Base-by-base conservation (phyloP, 1,140 invertebrate genomes). In the Manduca sexta region DNA sequence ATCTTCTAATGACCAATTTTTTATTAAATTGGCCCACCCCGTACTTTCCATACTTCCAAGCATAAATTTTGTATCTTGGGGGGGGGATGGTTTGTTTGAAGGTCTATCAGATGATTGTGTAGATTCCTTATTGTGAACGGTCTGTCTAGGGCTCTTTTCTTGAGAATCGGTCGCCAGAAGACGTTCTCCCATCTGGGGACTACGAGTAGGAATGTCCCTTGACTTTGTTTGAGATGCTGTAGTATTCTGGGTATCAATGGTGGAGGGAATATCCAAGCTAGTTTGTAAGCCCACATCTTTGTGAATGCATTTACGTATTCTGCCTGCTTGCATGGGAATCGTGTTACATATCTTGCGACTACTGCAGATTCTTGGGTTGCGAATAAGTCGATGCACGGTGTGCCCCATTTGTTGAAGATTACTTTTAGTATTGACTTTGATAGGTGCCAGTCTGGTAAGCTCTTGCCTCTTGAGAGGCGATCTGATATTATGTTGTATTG, bases 201-300 rank as follows among this genome's bases (percentile, higher is more conserved):
- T 34, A 66, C 41, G 7, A 69, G 11, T 2, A 66, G 41, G 34
- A 45, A 69, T 2, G 12, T 16, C 5, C 59, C 61, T 21, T 13
- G 7, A 5, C 54, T 40, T 5, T 21, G 12, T 13, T 65, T 58
- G 10, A 69, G 14, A 4, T 62, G 60, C n/a, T 12, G 3, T 7
- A 69, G 40, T 5, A 69, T 56, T 4, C 18, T 43, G 1, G 62
- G 59, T 1, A 69, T 59, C 29, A 65, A 42, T 11, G 45, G 45
- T 2, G 66, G 66, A 5, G 77, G 74, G 33, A 81, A 81, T 18
- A 76, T n/a, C 64, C 73, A 78, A 0, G 49, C 72, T 26, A 77
- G 65, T 3, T 21, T 44, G 62, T 49, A 76, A n/a, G 57, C 11
- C 73, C 77, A 81, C 1, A 7, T 35, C 12, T 16, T 56, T 45